Conservation (phyloP, 2,797 vertebrate genomes). For the Clarias pachynema region DNA sequence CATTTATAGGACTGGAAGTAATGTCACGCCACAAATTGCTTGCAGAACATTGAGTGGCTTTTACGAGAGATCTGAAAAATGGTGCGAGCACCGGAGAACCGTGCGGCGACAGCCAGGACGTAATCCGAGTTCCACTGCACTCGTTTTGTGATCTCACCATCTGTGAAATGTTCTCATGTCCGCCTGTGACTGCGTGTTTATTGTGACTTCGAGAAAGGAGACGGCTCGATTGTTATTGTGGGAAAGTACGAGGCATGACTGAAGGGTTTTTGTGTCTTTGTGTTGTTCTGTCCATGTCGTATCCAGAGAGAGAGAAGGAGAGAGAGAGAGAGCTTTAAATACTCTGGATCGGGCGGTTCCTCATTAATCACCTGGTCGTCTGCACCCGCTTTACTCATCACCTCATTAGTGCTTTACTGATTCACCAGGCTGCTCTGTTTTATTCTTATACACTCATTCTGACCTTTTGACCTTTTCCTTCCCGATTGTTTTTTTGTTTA, state of each 20-base stretch:
- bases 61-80: slow-evolving; percentile 34
- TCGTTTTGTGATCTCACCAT: slow-evolving; percentile 40
- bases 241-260: slow-evolving; percentile 27
- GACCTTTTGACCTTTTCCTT: slow-evolving; percentile 1
- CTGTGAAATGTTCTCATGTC: slow-evolving; percentile 40
- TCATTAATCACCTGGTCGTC: neutral
- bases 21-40: slow-evolving; percentile 53
- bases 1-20: slow-evolving; percentile 51
- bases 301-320: no score
- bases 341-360: neutral
- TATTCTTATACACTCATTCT: neutral
- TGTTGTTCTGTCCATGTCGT: slow-evolving; percentile 28
- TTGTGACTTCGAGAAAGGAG: slow-evolving; percentile 35
- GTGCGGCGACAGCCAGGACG: slow-evolving; percentile 12
- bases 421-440: neutral
- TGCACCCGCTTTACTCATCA: slow-evolving; percentile 7
- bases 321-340: neutral
- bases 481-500: neutral
- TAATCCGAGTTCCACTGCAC: slow-evolving; percentile 16
- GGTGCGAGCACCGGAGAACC: slow-evolving; percentile 26
- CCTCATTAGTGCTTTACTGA: neutral
- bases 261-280: slow-evolving; percentile 32
- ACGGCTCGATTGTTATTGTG: slow-evolving; percentile 41
- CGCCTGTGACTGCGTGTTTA: slow-evolving; percentile 28
- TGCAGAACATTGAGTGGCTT: slow-evolving; percentile 46